Evolutionary conservation across 2,797 vertebrate genomes (phyloP).

Genomic region (Anabas testudineus): DNA sequence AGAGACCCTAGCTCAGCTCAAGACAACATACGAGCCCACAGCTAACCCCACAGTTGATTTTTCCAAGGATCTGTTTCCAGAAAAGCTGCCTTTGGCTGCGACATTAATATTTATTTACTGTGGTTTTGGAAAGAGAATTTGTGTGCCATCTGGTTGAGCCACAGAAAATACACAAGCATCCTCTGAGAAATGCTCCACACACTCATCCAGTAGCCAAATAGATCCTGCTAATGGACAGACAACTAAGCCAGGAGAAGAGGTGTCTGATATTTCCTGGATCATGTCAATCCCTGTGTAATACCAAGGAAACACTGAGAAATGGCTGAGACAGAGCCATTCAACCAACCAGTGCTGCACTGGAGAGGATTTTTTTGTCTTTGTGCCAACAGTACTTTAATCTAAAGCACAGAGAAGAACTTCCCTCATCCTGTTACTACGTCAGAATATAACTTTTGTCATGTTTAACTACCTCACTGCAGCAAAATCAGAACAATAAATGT

Average conservation of each 20-base stretch:
- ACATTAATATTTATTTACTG: constrained; percentile 63
- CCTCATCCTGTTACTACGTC: background rate
- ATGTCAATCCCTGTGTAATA: constrained; percentile 40
- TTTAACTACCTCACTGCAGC: too few species aligned
- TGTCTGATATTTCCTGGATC: constrained; percentile 49
- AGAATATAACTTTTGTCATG: background rate
- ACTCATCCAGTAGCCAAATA: constrained; percentile 25
- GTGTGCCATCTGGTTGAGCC: constrained; percentile 55
- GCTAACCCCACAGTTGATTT: constrained; percentile 2
- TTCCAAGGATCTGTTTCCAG: constrained; percentile 39
- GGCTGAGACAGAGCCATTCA: constrained; percentile 11
- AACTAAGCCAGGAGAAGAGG: constrained; percentile 40
- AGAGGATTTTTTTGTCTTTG: constrained; percentile 1
- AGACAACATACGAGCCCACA: constrained; percentile 19
- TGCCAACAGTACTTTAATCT: constrained; percentile 27
- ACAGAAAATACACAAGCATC: constrained; percentile 51
- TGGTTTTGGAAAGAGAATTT: constrained; percentile 47
- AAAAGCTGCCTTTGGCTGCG: constrained; percentile 40
- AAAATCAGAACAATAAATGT: too few species aligned
- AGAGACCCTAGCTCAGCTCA: constrained; percentile 28
- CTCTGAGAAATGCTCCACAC: constrained; percentile 38
- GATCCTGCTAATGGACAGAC: constrained; percentile 33
- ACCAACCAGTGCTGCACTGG: constrained; percentile 20
- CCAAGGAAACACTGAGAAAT: constrained; percentile 26
- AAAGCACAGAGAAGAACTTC: constrained; percentile 5